A percentile compares a stretch with the other conserved stretches of the same genome.
Evolutionary conservation across 2,797 vertebrate species (phyloP).

Genomic region (Tokudaia muenninki): DNA sequence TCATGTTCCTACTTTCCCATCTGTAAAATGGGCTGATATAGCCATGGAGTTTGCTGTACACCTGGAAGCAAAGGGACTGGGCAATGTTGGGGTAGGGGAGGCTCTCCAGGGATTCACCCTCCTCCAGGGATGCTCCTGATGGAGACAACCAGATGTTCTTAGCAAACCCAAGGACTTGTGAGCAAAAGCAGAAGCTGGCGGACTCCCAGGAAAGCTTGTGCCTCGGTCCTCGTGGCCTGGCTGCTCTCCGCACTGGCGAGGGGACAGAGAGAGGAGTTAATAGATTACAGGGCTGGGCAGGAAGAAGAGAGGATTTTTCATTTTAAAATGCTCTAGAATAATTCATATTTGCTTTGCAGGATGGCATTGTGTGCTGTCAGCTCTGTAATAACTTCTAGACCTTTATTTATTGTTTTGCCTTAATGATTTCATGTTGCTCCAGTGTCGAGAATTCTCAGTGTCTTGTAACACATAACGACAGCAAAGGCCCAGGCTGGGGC

Average conservation of each 20-base stretch:
- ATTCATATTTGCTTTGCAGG: constrained; percentile 78
- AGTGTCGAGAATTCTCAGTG: constrained; percentile 64
- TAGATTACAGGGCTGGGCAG: constrained; percentile 62
- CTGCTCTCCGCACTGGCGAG: background rate
- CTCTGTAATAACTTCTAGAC: constrained; percentile 84
- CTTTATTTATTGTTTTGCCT: constrained; percentile 85
- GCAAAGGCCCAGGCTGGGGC: constrained; percentile 44
- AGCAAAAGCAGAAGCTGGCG: background rate
- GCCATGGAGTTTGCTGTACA: background rate
- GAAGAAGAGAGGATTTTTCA: constrained; percentile 81
- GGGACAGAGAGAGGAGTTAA: constrained; percentile 66
- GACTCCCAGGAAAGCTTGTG: constrained; percentile 6
- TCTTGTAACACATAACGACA: constrained; percentile 82
- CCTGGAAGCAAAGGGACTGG: background rate
- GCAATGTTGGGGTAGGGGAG: background rate
- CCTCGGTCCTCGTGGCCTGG: background rate
- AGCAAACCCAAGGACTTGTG: background rate
- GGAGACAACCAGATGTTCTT: background rate
- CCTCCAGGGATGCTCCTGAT: background rate
- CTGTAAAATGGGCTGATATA: constrained; percentile 12
- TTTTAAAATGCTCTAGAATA: constrained; percentile 82
- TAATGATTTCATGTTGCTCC: constrained; percentile 79
- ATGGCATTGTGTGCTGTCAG: constrained; percentile 76
- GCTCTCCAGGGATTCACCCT: too few species aligned
- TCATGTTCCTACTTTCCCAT: background rate